A percentile compares a stretch with the other conserved stretches of the same genome.
Conservation (phyloP, 2,113 vertebrate species). For the Phylloscopus trochiloides region DNA sequence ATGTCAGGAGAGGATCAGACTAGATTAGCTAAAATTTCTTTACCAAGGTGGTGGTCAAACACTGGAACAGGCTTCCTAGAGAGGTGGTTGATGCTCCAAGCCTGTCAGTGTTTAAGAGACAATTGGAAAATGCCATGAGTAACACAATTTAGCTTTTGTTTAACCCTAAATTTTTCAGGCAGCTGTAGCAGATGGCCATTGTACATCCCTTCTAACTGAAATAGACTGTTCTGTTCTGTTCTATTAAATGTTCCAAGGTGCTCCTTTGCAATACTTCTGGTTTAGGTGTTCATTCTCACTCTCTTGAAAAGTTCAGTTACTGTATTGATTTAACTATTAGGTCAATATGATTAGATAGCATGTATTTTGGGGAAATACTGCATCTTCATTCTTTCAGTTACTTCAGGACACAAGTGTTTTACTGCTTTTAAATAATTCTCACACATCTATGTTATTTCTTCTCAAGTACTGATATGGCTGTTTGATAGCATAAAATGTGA, state of each 20-base stretch:
- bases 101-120: not conserved
- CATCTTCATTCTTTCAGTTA: not conserved
- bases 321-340: not conserved
- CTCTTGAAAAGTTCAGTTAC: not conserved
- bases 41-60: not conserved
- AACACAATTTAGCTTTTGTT: not conserved
- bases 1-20: not conserved
- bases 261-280: not conserved
- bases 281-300: not conserved
- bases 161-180: not conserved
- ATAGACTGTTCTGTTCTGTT: not conserved
- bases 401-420: not conserved
- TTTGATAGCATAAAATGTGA: not conserved
- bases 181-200: not conserved
- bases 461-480: not conserved
- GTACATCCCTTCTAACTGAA: not conserved
- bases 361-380: not conserved
- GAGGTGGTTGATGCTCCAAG: fast-evolving
- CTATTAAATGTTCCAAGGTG: not conserved
- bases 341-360: not conserved
- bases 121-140: not conserved
- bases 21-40: not conserved
- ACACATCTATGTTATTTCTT: not conserved
- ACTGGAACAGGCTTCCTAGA: not conserved
- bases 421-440: not conserved